phyloP scores from a whole-genome alignment of 2,797 vertebrate genomes.

The Petrocephalus sullivani region DNA sequence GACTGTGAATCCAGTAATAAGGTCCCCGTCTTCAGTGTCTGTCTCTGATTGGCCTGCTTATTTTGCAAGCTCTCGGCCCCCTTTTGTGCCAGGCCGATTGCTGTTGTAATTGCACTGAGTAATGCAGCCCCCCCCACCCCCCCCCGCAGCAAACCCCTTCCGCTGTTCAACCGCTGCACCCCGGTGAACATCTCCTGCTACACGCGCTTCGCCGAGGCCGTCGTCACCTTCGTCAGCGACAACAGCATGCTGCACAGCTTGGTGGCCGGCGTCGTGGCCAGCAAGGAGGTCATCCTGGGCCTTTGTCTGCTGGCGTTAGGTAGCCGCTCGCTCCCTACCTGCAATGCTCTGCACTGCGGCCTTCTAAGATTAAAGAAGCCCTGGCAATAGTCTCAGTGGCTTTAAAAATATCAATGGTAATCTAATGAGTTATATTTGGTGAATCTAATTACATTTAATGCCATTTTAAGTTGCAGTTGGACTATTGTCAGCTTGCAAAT shows the following conservation, averaged over 20 bases:
- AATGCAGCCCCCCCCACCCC: constrained; percentile 6
- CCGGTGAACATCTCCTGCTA: constrained; percentile 94
- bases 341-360: background rate
- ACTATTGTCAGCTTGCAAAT: background rate
- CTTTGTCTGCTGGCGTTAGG: constrained; percentile 94
- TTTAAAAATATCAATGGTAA: background rate
- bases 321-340: constrained; percentile 36
- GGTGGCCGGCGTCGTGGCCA: constrained; percentile 91
- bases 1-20: background rate
- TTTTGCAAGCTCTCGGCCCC: background rate
- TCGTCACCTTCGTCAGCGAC: constrained; percentile 94
- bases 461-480: background rate
- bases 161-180: constrained; percentile 96
- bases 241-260: constrained; percentile 92
- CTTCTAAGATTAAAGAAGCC: background rate
- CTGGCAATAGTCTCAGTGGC: background rate
- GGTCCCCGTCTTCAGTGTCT: background rate
- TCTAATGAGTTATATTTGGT: background rate
- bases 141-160: constrained; percentile 74
- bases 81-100: background rate
- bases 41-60: background rate
- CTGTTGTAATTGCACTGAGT: background rate
- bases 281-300: constrained; percentile 96
- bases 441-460: background rate
- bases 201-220: constrained; percentile 88